Base-by-base conservation (phyloP, 2,113 vertebrate species). In the Tylochromis polylepis region DNA sequence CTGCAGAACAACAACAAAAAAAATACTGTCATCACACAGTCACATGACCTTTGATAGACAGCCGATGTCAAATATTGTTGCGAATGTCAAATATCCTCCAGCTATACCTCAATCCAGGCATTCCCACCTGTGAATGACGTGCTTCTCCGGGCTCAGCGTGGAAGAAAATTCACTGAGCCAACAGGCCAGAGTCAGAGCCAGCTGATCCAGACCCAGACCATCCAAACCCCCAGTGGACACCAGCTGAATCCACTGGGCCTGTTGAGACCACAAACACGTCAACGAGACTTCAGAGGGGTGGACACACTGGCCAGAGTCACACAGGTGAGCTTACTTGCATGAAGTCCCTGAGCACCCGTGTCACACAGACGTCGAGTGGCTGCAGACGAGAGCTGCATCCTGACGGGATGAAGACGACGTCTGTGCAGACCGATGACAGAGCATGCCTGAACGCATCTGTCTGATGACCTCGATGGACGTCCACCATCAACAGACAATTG, bases 331-430 rank as follows among this genome's bases (percentile, higher is more conserved):
- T 11, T 90, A 95, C 94, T 93, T 93, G 97, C 60, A 99, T 92
- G 92, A 98, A 98, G 79, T 95, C 96, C 15, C 96, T 93, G 9
- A 99, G 90, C 18, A 97, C 97, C 1, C 97, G 95, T 18, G 96
- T 97, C 82, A 98, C 94, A 15, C 98, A 99, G 2, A 97, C 95
- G 1, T 98, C 96, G 4, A 99, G 82, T 0, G 98, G 98, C 80
- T 99, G 98, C 82, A 97, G 92, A 14, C 96, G 95, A 22, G 95
- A 96, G 94, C 96, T 96, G 92, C 97, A 98, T 1, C 97, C 97
- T 0, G 95, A 83, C 0, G 98, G 98, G 14, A 99, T 95, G 1
- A 98, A 92, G 0, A 96, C 88, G 94, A n/a, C 94, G 80, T 1
- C 97, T 88, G 94, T 92, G 46, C 78, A 92, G 92, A 27, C 77